Base-by-base conservation (phyloP, 2,888 invertebrate species). In the Thalpophila matura region DNA sequence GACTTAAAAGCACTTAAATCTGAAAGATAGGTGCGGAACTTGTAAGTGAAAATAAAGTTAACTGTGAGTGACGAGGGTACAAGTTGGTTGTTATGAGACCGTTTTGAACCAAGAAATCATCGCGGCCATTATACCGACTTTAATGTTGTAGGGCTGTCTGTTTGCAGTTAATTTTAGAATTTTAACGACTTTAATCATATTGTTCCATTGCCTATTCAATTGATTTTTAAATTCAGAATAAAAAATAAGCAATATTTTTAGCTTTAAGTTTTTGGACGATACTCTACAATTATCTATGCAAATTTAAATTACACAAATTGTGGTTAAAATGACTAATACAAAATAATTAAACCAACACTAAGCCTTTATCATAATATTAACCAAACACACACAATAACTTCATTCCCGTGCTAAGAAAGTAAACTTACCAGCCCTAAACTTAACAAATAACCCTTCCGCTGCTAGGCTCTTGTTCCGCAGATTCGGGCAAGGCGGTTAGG, bases 101-200 rank as follows among this genome's bases (percentile, higher is more conserved):
- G 87, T 84, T 89, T 87, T 86, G 84, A 89, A 90, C 86, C 87
- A 87, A 88, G 90, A 91, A 91, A 92, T 94, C 92, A 92, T 92
- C 91, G 87, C 87, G 79, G 77, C 84, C 79, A 90, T 92, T 91
- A 91, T 83, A 79, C 77, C 56, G 80, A 74, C 73, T 77, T 82
- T 77, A 80, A 77, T 69, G 63, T 54, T 55, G 50, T 61, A 91
- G 90, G 92, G 91, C 33, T 91, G 86, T n/a, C 83, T 14, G 20
- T 14, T 38, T 22, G 40, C 49, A 18, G 3, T 54, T 54, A 3
- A 26, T 53, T 45, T 38, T 16, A 4, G 1, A 14, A 24, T 46
- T 37, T 27, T 31, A 1, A 26, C n/a, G n/a, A 58, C 45, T 40
- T 33, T 1, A 38, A 7, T 22, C 4, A 12, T 26, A 27, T 27